These are phyloP conservation scores for Tiliacea citrago DNA, from an alignment of 2,888 invertebrate genomes.

Conservation along the genomic window DNA sequence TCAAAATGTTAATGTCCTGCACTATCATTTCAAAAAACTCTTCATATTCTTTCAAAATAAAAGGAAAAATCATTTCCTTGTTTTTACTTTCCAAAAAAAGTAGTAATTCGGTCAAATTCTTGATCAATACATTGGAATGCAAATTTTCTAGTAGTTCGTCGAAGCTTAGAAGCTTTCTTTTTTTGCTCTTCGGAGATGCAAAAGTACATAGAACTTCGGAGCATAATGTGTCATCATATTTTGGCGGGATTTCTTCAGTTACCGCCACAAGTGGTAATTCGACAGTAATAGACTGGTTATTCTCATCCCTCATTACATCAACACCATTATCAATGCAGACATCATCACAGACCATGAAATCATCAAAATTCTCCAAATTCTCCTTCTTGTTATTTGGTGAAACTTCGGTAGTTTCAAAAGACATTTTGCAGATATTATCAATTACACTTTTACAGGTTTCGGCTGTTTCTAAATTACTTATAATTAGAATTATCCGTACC, in stretches of 20 bases:
- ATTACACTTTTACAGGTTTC: too few species aligned
- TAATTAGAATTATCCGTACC: background rate
- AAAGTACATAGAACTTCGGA: background rate
- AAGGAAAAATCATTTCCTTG: constrained; percentile 62
- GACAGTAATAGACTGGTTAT: background rate
- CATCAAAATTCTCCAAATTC: background rate
- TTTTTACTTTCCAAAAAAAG: constrained; percentile 57
- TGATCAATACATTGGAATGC: constrained; percentile 3
- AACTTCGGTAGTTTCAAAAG: background rate
- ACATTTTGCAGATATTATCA: constrained; percentile 6
- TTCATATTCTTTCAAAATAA: constrained; percentile 55
- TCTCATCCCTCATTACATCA: background rate
- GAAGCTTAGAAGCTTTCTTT: constrained; percentile 7
- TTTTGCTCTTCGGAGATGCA: constrained; percentile 15
- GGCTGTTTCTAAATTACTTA: background rate
- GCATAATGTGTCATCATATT: background rate
- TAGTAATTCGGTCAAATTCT: constrained; percentile 14
- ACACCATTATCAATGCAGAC: background rate
- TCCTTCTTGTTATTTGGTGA: background rate
- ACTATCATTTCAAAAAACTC: constrained; percentile 66
- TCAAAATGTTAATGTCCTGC: constrained; percentile 57
- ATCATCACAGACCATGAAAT: background rate
- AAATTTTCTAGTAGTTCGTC: constrained; percentile 24
- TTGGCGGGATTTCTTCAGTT: constrained; percentile 1
- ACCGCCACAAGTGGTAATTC: background rate